Evolutionary conservation across 2,113 vertebrate species (phyloP), one percentile per base, ranked within the genome.

Genomic region (Gasterosteus nipponicus): DNA sequence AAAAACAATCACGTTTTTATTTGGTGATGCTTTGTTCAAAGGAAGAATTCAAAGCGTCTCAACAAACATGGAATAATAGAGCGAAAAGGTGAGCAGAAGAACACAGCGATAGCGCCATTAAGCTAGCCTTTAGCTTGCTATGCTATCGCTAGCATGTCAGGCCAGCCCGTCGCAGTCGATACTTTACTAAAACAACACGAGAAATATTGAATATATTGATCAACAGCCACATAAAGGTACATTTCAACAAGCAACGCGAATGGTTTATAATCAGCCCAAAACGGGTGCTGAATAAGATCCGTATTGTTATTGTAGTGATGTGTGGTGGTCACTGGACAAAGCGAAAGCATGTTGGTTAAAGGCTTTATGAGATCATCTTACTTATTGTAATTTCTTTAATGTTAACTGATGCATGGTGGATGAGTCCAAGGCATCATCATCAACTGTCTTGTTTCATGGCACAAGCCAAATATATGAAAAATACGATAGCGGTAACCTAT

Each of bases 101-200:
- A 65, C 14, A 35, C 10, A 41, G 29, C 18, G 19, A 64, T 10
- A 54, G 6, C 73, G 65, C 47, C 22, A 2, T 16, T 35, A 2
- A 8, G 10, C 38, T 81, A 80, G 83, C 78, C 8, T 46, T 63
- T 84, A 82, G 84, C 86, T 53, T 63, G 73, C 74, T 69, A 35
- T 53, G 87, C 83, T 91, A 91, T 73, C 31, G 33, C 67, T 82
- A 87, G 86, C 78, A 44, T 54, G 59, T 73, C 49, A 89, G 84
- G 75, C 80, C 58, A 85, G 53, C 49, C 54, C 60, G 5, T 68
- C 26, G 49, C 39, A 22, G 12, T 51, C 12, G 35, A 5, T 29
- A 29, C 26, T 35, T 41, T n/a, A 10, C 9, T 41, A 7, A 31
- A n/a, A 14, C 7, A 26, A n/a, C 46, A 31, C 11, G 19, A 19